Conservation (phyloP, 2,113 vertebrate species). For the Lutjanus erythropterus region DNA sequence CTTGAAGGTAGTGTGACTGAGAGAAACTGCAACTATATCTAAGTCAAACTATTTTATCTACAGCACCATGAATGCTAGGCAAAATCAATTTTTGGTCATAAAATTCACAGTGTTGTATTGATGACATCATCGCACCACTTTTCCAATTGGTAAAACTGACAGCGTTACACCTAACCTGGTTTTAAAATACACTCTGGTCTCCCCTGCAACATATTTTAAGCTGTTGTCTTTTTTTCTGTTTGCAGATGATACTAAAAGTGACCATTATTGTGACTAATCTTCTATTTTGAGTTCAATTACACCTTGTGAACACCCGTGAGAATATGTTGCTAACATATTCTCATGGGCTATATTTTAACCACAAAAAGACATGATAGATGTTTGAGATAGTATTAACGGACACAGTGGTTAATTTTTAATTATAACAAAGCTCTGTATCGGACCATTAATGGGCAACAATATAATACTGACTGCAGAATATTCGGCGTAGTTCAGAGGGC, state of each 20-base stretch:
- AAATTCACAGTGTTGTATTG: no score
- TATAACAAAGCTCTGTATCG: slow-evolving; percentile 27
- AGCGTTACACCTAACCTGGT: no score
- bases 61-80: no score
- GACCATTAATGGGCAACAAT: slow-evolving; percentile 17
- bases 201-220: not conserved
- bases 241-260: not conserved
- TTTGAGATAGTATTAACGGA: not conserved
- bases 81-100: no score
- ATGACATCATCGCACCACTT: no score
- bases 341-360: slow-evolving; percentile 9
- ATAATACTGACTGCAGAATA: slow-evolving; percentile 29
- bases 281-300: not conserved
- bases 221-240: not conserved
- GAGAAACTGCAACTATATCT: no score
- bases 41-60: no score
- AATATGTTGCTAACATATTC: no score
- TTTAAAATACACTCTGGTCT: no score
- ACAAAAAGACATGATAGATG: slow-evolving; percentile 16
- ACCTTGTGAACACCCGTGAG: no score
- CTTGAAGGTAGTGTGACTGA: no score
- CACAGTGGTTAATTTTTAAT: slow-evolving; percentile 56
- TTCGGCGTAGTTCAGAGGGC: slow-evolving; percentile 25
- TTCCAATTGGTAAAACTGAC: no score
- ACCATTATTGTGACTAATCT: not conserved